Percentiles rank a stretch among this genome's conserved stretches.
Evolutionary conservation across 2,113 vertebrate genomes (phyloP).

Genomic region (Apteryx mantelli): DNA sequence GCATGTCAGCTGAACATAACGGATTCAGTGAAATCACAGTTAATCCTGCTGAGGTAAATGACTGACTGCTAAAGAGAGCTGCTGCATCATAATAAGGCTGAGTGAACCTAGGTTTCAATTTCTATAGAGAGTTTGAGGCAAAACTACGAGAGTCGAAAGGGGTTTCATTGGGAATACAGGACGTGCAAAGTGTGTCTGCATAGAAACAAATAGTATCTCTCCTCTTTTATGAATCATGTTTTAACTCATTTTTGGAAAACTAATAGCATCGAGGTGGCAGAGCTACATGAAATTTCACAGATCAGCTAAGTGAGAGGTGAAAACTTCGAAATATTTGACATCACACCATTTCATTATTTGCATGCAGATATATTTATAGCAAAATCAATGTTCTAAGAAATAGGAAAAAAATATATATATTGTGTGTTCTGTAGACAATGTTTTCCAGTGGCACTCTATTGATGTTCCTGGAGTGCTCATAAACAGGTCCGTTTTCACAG

Average conservation of each 20-base stretch:
- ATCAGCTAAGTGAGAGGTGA: not conserved
- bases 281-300: not conserved
- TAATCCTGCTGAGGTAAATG: conserved; percentile 38
- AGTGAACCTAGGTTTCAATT: not conserved
- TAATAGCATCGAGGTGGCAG: not conserved
- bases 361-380: not conserved
- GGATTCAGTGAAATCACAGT: not conserved
- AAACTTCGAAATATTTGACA: not conserved
- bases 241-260: conserved; percentile 21
- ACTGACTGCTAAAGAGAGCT: conserved; percentile 22
- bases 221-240: not conserved
- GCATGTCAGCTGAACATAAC: conserved; percentile 15
- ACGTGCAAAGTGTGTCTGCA: not conserved
- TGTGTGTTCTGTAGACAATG: not conserved
- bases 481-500: not conserved
- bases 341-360: not conserved
- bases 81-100: not conserved
- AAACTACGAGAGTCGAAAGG: not conserved
- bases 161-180: not conserved
- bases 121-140: not conserved
- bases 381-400: not conserved
- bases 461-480: not conserved
- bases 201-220: not conserved
- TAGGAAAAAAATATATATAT: not conserved
- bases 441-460: not conserved